Evolutionary conservation across 2,888 invertebrate genomes (phyloP), one percentile per base, ranked within the genome.

Genomic region (Agonopterix heracliana): DNA sequence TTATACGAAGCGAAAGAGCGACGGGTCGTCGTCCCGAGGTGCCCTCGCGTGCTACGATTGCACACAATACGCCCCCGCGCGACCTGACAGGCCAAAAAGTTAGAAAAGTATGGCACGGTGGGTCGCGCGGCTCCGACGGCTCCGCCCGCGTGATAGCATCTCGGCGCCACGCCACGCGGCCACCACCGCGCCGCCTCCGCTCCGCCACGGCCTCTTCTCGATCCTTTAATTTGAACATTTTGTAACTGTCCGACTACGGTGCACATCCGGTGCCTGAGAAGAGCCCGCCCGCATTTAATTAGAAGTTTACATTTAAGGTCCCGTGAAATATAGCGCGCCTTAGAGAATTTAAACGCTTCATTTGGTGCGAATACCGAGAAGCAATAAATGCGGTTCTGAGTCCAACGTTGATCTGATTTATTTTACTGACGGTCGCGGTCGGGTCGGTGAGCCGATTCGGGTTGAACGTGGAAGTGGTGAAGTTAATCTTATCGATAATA

Each of bases 1-100:
- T 86, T 86, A 85, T 77, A 70, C 72, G 68, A 60, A 66, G 64
- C 68, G 70, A 59, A 60, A 63, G 70, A 70, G 63, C 66, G 41
- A 35, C 50, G 38, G 40, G 86, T 86, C 86, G 83, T 78, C 83
- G 87, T 76, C 83, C 85, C 65, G 70, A 61, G 74, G 73, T 78
- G 79, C 78, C 77, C 81, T 83, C 85, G 82, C 84, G 81, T 84
- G 85, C 73, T 79, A 75, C 84, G 78, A 84, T 46, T 82, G 83
- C 82, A 81, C 74, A 82, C 76, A 78, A 80, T 76, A 81, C 85
- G 79, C 81, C 82, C 75, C 76, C 83, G 76, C 78, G 69, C 73
- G 76, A 75, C 78, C 77, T 71, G 68, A 54, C 74, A 62, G 60
- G 69, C 83, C 84, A 84, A 86, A 87, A 85, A 85, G 87, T 84